Evolutionary conservation across 2,888 invertebrate species (phyloP).

Genomic region (Penaeus monodon): DNA sequence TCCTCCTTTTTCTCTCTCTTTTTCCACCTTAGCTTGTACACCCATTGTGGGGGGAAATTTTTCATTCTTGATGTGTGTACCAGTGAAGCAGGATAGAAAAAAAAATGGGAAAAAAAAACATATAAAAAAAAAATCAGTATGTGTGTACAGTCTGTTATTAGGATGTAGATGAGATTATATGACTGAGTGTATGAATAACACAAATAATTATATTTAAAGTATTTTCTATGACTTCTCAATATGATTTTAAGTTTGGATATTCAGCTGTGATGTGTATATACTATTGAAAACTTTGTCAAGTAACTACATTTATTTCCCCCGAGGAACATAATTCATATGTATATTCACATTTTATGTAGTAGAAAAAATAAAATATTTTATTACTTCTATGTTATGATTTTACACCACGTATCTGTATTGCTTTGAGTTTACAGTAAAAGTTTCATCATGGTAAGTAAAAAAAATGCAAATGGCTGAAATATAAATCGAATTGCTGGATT

Average conservation of each 20-base stretch:
- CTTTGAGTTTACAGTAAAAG: too few species aligned
- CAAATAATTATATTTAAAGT: conserved; percentile 3
- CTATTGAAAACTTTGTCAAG: conserved; percentile 8
- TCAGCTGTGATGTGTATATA: conserved; percentile 59
- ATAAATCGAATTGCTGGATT: too few species aligned
- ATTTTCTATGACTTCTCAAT: conserved; percentile 10
- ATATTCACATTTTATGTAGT: conserved; percentile 27
- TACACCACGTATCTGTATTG: too few species aligned
- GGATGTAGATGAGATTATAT: too few species aligned
- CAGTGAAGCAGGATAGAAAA: not conserved
- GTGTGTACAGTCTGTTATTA: too few species aligned
- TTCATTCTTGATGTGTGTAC: conserved; percentile 4
- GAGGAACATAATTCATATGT: conserved; percentile 5
- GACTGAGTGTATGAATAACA: too few species aligned
- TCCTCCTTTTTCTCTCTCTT: too few species aligned
- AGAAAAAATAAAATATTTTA: not conserved
- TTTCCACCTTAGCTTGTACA: too few species aligned
- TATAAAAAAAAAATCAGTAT: too few species aligned
- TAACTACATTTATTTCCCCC: conserved; percentile 13
- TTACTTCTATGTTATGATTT: not conserved
- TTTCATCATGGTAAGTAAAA: too few species aligned
- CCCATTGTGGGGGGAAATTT: too few species aligned
- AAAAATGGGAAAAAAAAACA: not conserved
- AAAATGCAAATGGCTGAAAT: too few species aligned
- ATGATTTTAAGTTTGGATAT: conserved; percentile 11